A percentile compares a stretch with the other conserved stretches of the same genome.
Conservation (phyloP, 1,140 invertebrate species). For the Onthophagus taurus region DNA sequence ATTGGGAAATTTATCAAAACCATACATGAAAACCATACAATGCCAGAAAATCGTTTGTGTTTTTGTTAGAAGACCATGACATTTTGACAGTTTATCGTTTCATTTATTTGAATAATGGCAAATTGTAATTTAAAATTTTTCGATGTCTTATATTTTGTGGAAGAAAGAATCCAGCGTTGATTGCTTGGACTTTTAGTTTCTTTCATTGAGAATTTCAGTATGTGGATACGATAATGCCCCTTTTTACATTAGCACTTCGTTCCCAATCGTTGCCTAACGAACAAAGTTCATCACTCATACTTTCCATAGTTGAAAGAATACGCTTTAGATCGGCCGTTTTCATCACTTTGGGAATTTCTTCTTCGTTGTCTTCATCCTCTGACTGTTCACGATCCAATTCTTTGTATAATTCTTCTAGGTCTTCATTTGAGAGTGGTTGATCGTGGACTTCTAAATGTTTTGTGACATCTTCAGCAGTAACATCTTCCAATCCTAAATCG, state of each 20-base stretch:
- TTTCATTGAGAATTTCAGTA: no score
- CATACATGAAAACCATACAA: no score
- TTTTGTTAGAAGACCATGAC: no score
- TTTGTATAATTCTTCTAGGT: conserved; percentile 7
- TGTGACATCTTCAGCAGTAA: conserved; percentile 5
- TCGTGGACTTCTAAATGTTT: conserved; percentile 1
- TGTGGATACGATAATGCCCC: not conserved
- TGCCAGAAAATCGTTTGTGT: no score
- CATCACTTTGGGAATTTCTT: conserved; percentile 1
- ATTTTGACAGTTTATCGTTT: no score
- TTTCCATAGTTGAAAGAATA: conserved; percentile 6
- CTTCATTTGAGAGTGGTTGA: conserved; percentile 1
- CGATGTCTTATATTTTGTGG: no score
- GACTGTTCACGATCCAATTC: not conserved
- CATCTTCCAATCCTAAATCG: conserved; percentile 5
- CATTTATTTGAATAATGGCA: no score
- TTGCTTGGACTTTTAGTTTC: not conserved
- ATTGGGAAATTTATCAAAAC: no score
- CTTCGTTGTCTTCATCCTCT: conserved; percentile 2
- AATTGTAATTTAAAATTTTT: no score
- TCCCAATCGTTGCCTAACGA: conserved; percentile 1
- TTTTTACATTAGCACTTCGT: conserved; percentile 6
- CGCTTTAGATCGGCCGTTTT: no score
- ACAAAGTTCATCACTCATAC: conserved; percentile 7
- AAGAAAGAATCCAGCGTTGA: no score